Evolutionary conservation across 2,113 vertebrate genomes (phyloP), one percentile per base, ranked within the genome.

Genomic region (Desmodus rotundus): DNA sequence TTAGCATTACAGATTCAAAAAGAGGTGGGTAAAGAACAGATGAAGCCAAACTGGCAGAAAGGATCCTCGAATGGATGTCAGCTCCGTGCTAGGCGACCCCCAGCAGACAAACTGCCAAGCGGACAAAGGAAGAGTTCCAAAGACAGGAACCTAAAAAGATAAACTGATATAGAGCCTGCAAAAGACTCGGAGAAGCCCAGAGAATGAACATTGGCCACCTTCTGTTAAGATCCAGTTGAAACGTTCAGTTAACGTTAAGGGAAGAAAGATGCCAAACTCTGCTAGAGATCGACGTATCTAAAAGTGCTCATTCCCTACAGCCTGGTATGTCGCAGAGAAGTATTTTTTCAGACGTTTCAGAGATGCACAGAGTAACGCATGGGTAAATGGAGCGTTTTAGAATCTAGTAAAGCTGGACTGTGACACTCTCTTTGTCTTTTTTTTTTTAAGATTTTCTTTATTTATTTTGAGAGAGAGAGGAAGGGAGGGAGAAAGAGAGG

Each of bases 1-100:
- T 63, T 99, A 80, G 99, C 99, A 19, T 89, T 99, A 87, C 95
- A 98, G 45, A 98, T 99, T 14, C 99, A 99, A 81, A 99, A 98
- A 78, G 97, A 99, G 87, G 96, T 99, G 3, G 78, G 99, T 96
- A 98, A 98, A 77, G 99, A 99, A 88, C 98, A 98, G 41, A 97
- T 26, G 28, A 96, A 77, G 9, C 98, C 98, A 0, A 98, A 99
- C 97, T 93, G 99, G 28, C 98, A 98, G 2, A 99, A 99, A 97
- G 99, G 99, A 8, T 99, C 99, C 47, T 98, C 98, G 0, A 98
- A 99, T 12, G 98, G 98, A 2, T 99, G 99, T 87, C 98, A 56
- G 2, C 98, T 99, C 26, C 98, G 99, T 0, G 78, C 98, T 33
- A 9, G 84, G 0, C 47, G 96, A 26, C 89, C 33, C 2, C 10